phyloP scores from a whole-genome alignment of 2,888 invertebrate species.

The Ichneumoninae sp. region DNA sequence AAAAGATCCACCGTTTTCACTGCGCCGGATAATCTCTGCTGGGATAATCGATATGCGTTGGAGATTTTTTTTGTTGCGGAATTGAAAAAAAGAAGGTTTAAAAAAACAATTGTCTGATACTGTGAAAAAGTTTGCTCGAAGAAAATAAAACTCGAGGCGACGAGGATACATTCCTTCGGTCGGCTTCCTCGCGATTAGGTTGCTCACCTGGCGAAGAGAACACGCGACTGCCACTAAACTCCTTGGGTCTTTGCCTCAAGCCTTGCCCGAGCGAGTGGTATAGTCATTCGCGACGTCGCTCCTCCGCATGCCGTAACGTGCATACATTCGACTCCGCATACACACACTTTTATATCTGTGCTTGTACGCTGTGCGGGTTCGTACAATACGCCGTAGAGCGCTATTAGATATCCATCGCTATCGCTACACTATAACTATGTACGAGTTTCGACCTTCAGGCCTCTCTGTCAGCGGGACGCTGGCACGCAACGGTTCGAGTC shows the following conservation, averaged over 20 bases:
- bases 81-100: neutral
- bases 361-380: conserved; percentile 23
- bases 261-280: conserved; percentile 46
- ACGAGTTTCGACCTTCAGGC: conserved; percentile 59
- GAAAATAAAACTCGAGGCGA: conserved; percentile 10
- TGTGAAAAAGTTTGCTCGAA: conserved; percentile 2
- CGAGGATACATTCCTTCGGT: conserved; percentile 71
- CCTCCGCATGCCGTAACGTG: conserved; percentile 64
- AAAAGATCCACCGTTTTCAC: too few relatives aligned
- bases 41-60: neutral
- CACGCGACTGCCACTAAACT: conserved; percentile 78
- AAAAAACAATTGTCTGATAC: neutral
- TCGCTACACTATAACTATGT: conserved; percentile 35
- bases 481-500: conserved; percentile 34
- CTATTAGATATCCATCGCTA: conserved; percentile 53
- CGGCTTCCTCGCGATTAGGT: conserved; percentile 63
- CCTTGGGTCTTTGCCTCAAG: conserved; percentile 68
- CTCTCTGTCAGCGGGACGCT: conserved; percentile 1
- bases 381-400: conserved; percentile 29
- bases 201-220: conserved; percentile 75
- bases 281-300: conserved; percentile 75
- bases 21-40: too few relatives aligned
- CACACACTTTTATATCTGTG: conserved; percentile 36
- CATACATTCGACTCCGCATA: neutral
- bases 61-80: neutral